A percentile compares a stretch with the other conserved stretches of the same genome.
Conservation (phyloP, 2,113 vertebrate species). For the Myiopsitta monachus region DNA sequence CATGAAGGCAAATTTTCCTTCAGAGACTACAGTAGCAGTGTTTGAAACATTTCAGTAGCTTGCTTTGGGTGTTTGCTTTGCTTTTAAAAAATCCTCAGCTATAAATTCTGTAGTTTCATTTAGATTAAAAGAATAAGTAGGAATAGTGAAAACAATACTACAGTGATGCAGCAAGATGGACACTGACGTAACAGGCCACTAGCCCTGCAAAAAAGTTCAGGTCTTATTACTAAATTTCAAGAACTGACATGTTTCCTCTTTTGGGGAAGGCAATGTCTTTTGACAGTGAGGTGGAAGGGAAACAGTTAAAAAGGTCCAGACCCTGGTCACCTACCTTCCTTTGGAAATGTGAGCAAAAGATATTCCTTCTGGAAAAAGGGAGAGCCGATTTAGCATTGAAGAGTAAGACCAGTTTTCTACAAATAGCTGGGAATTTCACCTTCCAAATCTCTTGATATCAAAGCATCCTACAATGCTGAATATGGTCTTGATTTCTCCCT, state of each 20-base stretch:
- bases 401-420: background rate
- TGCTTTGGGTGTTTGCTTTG: background rate
- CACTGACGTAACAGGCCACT: background rate
- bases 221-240: background rate
- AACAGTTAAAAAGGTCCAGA: background rate
- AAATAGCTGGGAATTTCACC: background rate
- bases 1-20: background rate
- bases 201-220: background rate
- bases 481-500: background rate
- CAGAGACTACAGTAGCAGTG: background rate
- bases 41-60: background rate
- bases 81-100: background rate
- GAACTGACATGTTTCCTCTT: background rate
- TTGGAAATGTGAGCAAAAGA: background rate
- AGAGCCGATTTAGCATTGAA: background rate
- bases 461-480: background rate
- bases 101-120: background rate
- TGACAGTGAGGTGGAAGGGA: rapidly evolving
- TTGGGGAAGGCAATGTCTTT: rapidly evolving
- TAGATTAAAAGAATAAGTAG: background rate
- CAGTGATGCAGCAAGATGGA: background rate
- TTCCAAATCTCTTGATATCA: background rate
- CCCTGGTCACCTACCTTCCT: background rate
- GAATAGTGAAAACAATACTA: background rate
- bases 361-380: background rate